phyloP scores from a whole-genome alignment of 2,797 vertebrate species.

The Stomatorhinus walkeri region DNA sequence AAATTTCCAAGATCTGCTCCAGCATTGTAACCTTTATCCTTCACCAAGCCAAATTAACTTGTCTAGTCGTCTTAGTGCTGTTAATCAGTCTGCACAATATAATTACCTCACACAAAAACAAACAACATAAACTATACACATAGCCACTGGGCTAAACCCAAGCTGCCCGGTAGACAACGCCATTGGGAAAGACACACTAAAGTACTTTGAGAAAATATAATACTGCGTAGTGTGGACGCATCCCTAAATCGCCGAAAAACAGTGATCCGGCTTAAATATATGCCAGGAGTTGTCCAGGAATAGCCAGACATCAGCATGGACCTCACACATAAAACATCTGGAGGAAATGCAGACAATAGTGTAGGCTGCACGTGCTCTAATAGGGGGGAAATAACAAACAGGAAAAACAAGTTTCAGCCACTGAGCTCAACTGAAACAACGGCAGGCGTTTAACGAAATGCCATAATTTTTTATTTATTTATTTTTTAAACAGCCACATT shows the following conservation, averaged over 20 bases:
- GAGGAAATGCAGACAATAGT: conserved; percentile 7
- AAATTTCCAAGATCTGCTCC: not conserved
- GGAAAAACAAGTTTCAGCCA: conserved; percentile 4
- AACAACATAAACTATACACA: not conserved
- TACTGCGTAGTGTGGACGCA: not conserved
- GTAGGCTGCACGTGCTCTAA: not conserved
- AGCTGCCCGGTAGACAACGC: not conserved
- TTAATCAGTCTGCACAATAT: not conserved
- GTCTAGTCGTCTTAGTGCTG: not conserved
- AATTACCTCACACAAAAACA: not conserved
- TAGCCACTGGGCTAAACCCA: not conserved
- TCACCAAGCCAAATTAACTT: not conserved
- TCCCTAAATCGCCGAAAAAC: not conserved
- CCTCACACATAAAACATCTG: not conserved
- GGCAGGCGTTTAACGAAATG: not conserved
- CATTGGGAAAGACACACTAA: not conserved
- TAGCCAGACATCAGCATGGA: not conserved
- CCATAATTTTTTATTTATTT: not conserved
- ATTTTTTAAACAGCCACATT: not conserved
- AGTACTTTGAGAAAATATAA: not conserved
- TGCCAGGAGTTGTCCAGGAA: not conserved
- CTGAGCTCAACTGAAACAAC: not conserved
- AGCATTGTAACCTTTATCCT: not conserved
- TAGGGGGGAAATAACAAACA: not conserved
- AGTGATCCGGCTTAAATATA: not conserved